These are phyloP conservation scores for Scaptomyza graminum DNA, from an alignment of 1,140 invertebrate species.

Conservation along the genomic window DNA sequence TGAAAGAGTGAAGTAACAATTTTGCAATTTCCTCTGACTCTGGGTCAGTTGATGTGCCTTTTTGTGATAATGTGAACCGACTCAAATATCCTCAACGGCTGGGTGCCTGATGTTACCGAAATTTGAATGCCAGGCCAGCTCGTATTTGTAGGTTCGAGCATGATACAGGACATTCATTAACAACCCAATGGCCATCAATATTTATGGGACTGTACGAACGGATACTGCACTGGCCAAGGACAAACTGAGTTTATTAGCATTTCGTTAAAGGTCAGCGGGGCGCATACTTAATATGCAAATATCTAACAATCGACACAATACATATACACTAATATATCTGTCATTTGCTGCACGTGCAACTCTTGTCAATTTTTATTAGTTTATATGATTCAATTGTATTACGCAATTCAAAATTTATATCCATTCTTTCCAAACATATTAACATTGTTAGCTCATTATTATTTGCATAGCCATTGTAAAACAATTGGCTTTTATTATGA, in stretches of 20 bases:
- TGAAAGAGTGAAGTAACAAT: not conserved
- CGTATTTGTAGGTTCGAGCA: not conserved
- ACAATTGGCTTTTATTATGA: conserved; percentile 7
- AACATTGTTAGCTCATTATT: conserved; percentile 16
- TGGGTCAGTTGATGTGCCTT: not conserved
- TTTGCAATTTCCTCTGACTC: conserved; percentile 5
- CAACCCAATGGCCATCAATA: conserved; percentile 47
- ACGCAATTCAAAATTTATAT: not conserved
- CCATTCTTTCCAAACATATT: not conserved
- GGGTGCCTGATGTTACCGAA: not conserved
- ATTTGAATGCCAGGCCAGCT: not conserved
- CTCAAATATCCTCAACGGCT: not conserved
- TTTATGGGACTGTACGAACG: conserved; percentile 39
- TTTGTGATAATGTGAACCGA: not conserved
- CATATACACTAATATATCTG: not conserved
- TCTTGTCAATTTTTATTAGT: not conserved
- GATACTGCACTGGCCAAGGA: conserved; percentile 7
- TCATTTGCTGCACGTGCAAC: conserved; percentile 10
- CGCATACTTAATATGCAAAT: conserved; percentile 54
- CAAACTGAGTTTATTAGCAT: conserved; percentile 14
- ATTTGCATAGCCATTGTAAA: conserved; percentile 3
- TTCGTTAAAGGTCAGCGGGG: conserved; percentile 41
- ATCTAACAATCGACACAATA: conserved; percentile 11
- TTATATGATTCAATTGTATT: conserved; percentile 3
- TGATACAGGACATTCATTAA: conserved; percentile 41